Conservation (phyloP, 2,888 invertebrate genomes). For the Clistopyga incitator region DNA sequence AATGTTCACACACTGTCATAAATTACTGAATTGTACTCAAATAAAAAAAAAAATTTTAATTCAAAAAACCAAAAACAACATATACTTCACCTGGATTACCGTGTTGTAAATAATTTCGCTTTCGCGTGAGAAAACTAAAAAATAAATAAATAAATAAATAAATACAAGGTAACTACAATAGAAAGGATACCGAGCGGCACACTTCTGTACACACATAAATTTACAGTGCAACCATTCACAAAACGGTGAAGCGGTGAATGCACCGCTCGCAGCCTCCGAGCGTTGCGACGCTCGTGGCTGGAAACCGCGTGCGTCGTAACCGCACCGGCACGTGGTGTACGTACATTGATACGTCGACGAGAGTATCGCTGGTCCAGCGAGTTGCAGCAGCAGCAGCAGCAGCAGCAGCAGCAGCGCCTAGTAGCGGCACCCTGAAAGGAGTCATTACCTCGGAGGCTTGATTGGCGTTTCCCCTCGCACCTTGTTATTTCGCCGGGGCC, state of each 20-base stretch:
- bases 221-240: slow-evolving; percentile 51
- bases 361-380: slow-evolving; percentile 53
- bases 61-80: too few species aligned
- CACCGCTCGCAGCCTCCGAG: slow-evolving; percentile 4
- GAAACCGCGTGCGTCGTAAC: slow-evolving; percentile 2
- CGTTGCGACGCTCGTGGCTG: neutral
- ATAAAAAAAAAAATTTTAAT: too few species aligned
- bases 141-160: too few species aligned
- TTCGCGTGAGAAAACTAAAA: too few species aligned
- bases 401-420: slow-evolving; percentile 57
- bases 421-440: slow-evolving; percentile 71
- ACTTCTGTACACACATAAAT: neutral
- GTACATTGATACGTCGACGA: slow-evolving; percentile 1
- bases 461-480: slow-evolving; percentile 75
- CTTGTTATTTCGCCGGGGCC: slow-evolving; percentile 72
- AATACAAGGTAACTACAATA: neutral
- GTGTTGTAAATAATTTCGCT: too few species aligned
- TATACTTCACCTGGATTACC: neutral
- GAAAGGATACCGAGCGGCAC: neutral
- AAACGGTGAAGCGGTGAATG: slow-evolving; percentile 38
- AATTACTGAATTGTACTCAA: too few species aligned
- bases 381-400: slow-evolving; percentile 35
- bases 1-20: too few species aligned
- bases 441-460: slow-evolving; percentile 71
- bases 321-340: slow-evolving; percentile 3